Evolutionary conservation across 2,888 invertebrate genomes (phyloP).

Genomic region (Diogma glabrata): DNA sequence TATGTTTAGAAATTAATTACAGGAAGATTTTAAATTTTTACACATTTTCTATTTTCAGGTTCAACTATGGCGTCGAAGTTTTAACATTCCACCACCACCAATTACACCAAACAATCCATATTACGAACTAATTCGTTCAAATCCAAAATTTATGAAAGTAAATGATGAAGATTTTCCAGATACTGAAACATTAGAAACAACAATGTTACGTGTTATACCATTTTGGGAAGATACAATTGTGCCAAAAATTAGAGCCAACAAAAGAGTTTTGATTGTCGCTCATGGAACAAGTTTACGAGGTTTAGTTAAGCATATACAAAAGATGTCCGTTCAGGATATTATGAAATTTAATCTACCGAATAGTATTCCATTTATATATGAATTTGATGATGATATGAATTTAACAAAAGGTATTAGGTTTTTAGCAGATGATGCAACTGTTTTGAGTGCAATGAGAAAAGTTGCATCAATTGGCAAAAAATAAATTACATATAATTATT

Average conservation of each 20-base stretch:
- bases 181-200: slow-evolving; percentile 74
- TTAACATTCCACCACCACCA: slow-evolving; percentile 72
- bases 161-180: slow-evolving; percentile 70
- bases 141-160: slow-evolving; percentile 60
- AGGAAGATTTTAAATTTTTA: no score
- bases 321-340: slow-evolving; percentile 60
- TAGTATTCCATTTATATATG: slow-evolving; percentile 72
- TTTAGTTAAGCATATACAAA: slow-evolving; percentile 78
- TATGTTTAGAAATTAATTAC: no score
- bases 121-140: slow-evolving; percentile 65
- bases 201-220: slow-evolving; percentile 72
- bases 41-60: no score
- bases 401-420: slow-evolving; percentile 67
- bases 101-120: slow-evolving; percentile 71
- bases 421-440: slow-evolving; percentile 70
- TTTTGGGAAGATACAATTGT: slow-evolving; percentile 78
- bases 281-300: slow-evolving; percentile 82
- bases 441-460: slow-evolving; percentile 68
- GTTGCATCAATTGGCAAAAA: slow-evolving; percentile 66
- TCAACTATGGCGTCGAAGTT: slow-evolving; percentile 78
- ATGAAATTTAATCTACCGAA: slow-evolving; percentile 70
- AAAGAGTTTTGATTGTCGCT: slow-evolving; percentile 72
- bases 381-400: slow-evolving; percentile 62
- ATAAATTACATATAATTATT: no score
- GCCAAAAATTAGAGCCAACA: slow-evolving; percentile 66